Evolutionary conservation across 2,113 vertebrate genomes (phyloP).

Genomic region (Phaetusa simplex): DNA sequence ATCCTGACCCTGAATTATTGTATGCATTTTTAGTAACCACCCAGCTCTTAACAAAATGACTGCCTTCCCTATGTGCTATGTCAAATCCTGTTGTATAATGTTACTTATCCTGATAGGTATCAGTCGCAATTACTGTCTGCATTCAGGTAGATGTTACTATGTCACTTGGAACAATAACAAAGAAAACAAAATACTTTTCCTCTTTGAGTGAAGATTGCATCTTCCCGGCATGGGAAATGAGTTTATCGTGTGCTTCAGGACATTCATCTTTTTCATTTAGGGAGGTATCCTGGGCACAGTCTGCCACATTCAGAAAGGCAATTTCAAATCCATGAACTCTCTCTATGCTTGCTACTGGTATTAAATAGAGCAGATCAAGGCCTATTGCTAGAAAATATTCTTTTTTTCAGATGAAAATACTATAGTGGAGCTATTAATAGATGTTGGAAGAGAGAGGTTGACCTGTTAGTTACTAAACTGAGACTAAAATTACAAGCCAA

Average conservation of each 20-base stretch:
- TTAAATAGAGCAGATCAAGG: background rate
- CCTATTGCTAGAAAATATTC: background rate
- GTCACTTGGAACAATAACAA: slow-evolving; percentile 62
- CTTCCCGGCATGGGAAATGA: slow-evolving; percentile 13
- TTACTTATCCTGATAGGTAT: slow-evolving; percentile 24
- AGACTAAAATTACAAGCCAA: background rate
- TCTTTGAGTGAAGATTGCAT: slow-evolving; percentile 34
- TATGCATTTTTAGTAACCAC: slow-evolving; percentile 19
- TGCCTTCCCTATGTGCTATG: background rate
- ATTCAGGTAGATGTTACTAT: slow-evolving; percentile 32
- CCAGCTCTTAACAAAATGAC: background rate
- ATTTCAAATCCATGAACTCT: background rate
- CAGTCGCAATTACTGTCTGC: slow-evolving; percentile 49
- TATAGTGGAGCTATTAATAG: background rate
- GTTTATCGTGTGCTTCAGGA: background rate
- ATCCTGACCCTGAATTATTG: background rate
- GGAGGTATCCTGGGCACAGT: background rate
- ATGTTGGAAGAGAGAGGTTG: background rate
- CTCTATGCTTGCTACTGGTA: background rate
- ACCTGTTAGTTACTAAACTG: background rate
- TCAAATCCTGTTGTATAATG: slow-evolving; percentile 36
- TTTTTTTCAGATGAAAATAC: background rate
- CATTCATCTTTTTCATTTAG: background rate
- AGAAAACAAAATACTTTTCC: slow-evolving; percentile 55
- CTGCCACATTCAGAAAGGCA: background rate